Evolutionary conservation across 1,140 invertebrate species (phyloP).

Genomic region (Venturia canescens): DNA sequence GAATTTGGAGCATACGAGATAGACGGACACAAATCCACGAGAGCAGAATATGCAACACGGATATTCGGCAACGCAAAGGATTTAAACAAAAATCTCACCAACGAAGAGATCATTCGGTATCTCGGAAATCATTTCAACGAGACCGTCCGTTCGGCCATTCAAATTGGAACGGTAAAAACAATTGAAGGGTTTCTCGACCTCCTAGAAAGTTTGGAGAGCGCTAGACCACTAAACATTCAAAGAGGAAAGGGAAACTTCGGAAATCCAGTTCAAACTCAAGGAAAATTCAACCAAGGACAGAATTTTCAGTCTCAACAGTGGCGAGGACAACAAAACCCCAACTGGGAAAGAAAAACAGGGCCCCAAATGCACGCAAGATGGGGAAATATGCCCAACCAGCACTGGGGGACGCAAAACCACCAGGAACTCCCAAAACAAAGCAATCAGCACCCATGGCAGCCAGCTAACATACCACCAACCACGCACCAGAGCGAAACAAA

Average conservation of each 20-base stretch:
- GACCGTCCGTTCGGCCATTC: neutral
- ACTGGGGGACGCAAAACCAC: too few species aligned
- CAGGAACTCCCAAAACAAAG: too few species aligned
- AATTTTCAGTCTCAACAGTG: too few species aligned
- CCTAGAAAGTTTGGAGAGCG: neutral
- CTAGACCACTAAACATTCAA: neutral
- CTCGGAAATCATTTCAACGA: conserved; percentile 5
- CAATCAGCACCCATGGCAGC: too few species aligned
- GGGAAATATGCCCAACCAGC: neutral
- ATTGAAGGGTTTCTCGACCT: neutral
- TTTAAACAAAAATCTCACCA: neutral
- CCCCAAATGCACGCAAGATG: neutral
- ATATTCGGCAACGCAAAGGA: neutral
- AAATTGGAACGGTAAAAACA: neutral
- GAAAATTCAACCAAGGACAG: neutral
- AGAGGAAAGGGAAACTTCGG: neutral
- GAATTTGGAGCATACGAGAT: neutral
- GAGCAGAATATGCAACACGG: conserved; percentile 4
- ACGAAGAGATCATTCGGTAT: neutral
- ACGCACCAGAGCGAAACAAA: too few species aligned
- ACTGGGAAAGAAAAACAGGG: neutral
- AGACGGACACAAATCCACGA: neutral
- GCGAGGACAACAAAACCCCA: neutral
- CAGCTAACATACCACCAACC: too few species aligned
- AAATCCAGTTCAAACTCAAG: neutral